phyloP scores from a whole-genome alignment of 2,888 invertebrate genomes.

The Aphodius sticticus region DNA sequence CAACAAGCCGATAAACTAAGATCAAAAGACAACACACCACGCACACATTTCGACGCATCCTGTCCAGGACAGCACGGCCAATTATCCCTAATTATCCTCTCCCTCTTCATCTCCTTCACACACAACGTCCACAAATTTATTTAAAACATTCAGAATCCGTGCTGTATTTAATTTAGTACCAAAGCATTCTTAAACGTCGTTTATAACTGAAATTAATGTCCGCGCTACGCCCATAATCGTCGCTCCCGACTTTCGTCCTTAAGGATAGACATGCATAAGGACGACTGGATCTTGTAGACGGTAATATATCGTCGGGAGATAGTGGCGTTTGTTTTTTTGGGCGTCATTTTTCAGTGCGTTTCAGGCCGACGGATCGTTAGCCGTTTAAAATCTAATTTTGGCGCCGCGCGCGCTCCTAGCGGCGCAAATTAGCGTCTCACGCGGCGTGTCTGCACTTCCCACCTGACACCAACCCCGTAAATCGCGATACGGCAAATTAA shows the following conservation, averaged over 20 bases:
- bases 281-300: constrained; percentile 42
- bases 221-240: constrained; percentile 52
- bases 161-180: constrained; percentile 42
- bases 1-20: constrained; percentile 10
- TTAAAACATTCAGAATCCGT: constrained; percentile 34
- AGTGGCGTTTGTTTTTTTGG: constrained; percentile 48
- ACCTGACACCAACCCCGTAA: constrained; percentile 55
- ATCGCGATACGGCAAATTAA: constrained; percentile 61
- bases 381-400: constrained; percentile 62
- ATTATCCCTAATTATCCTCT: constrained; percentile 37
- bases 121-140: constrained; percentile 34
- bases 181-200: constrained; percentile 54
- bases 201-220: constrained; percentile 59
- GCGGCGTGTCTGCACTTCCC: constrained; percentile 56
- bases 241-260: constrained; percentile 48
- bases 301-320: constrained; percentile 52
- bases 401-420: constrained; percentile 41
- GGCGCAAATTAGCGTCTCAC: constrained; percentile 59
- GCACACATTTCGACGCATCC: constrained; percentile 9
- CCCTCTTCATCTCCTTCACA: constrained; percentile 30
- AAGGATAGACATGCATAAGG: constrained; percentile 46
- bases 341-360: constrained; percentile 57
- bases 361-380: constrained; percentile 56
- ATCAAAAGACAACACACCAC: constrained; percentile 14
- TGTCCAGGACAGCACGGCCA: constrained; percentile 28